Percentiles rank a stretch among this genome's conserved stretches.
phyloP scores from a whole-genome alignment of 2,888 invertebrate species.

The Tribolium freemani region DNA sequence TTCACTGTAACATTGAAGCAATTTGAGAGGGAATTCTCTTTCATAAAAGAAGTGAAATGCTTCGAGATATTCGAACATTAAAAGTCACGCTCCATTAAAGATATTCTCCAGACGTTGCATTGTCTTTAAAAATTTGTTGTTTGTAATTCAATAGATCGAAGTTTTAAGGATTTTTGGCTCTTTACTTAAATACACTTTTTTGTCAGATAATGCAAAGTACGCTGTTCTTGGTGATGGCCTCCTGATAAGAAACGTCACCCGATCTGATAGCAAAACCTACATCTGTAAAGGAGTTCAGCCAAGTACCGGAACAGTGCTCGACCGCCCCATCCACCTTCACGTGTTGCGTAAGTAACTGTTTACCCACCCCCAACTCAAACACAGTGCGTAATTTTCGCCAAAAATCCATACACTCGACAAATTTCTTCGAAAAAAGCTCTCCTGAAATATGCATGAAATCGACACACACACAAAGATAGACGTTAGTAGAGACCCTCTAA shows the following conservation, averaged over 20 bases:
- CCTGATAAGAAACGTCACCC: conserved; percentile 71
- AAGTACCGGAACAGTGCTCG: conserved; percentile 70
- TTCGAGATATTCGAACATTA: conserved; percentile 43
- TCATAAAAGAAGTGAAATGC: conserved; percentile 38
- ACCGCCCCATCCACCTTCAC: conserved; percentile 71
- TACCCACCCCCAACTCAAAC: not conserved
- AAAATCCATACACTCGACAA: conserved; percentile 24
- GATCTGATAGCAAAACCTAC: conserved; percentile 72
- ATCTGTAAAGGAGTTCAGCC: conserved; percentile 73
- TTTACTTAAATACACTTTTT: conserved; percentile 2
- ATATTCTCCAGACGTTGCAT: conserved; percentile 37
- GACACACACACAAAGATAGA: conserved; percentile 30
- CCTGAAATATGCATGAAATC: conserved; percentile 36
- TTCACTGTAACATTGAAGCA: conserved; percentile 36
- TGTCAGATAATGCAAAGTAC: conserved; percentile 65
- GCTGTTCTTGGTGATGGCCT: conserved; percentile 71
- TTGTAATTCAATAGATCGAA: conserved; percentile 37
- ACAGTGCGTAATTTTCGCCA: conserved; percentile 12
- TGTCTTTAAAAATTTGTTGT: conserved; percentile 39
- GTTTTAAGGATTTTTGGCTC: not conserved
- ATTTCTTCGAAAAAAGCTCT: conserved; percentile 1
- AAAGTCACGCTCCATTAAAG: conserved; percentile 45
- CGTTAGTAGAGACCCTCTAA: conserved; percentile 22
- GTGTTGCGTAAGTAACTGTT: conserved; percentile 72
- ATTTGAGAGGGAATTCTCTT: conserved; percentile 40